Base-by-base conservation (phyloP, 2,888 invertebrate species). In the Dryadula phaetusa region DNA sequence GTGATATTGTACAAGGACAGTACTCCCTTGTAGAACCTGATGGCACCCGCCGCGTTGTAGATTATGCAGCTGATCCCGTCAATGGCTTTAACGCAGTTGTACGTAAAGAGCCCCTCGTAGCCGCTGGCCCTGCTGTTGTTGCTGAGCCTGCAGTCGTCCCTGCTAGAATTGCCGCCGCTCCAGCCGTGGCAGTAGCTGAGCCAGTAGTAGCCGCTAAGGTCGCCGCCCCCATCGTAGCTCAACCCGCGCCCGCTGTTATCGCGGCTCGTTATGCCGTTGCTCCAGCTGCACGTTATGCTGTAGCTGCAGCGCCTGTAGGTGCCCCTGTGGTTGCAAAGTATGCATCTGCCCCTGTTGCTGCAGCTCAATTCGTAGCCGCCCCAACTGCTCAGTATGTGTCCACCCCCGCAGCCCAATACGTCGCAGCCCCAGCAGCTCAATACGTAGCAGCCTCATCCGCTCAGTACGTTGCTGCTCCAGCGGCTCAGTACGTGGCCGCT, bases 401-500 rank as follows among this genome's bases (percentile, higher is more conserved):
- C 14, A 62, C 56, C 8, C 54, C 37, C 3, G 65, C 66, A 1
- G 77, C 83, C 3, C 77, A 80, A n/a, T 83, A 80, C 63, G 82
- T 82, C 6, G 75, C 77, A n/a, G 80, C 81, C 3, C 80, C 80
- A 3, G 74, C 76, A 0, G 75, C 77, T 16, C 62, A 64, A 28
- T 70, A 70, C 32, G 76, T 78, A 6, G 73, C 76, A 3, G 75
- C 77, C 4, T 74, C 78, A 0, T 32, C 63, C 12, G 69, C 71
- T 6, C 74, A 70, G 8, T 76, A 76, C 58, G 72, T 74, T 10
- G 72, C 77, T 1, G 75, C 81, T 1, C 77, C 80, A 54, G 67
- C 97, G 79, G 95, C 95, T 58, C 94, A 94, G 49, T 91, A 97
- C 47, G 87, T 93, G 18, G 95, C 95, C 77, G 75, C 80, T 2